Evolutionary conservation across 1,140 invertebrate genomes (phyloP).

Genomic region (Chironomus striatipennis): DNA sequence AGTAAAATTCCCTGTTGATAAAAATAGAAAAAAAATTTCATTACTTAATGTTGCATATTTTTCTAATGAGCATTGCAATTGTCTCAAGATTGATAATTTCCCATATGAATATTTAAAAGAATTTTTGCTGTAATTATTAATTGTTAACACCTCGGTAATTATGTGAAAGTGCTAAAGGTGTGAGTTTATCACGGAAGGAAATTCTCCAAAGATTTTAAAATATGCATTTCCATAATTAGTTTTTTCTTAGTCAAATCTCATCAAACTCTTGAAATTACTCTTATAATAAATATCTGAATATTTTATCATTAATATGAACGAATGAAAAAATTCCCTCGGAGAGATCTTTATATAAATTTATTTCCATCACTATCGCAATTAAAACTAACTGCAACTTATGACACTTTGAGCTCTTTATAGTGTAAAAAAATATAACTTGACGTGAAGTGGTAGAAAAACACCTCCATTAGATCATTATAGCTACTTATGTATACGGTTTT

Average conservation of each 20-base stretch:
- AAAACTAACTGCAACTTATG: background rate
- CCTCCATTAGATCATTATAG: background rate
- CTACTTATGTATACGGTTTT: background rate
- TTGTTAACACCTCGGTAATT: too few relatives aligned
- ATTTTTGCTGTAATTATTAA: too few relatives aligned
- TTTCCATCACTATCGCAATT: background rate
- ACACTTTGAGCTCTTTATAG: background rate
- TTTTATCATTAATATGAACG: too few relatives aligned
- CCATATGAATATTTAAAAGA: background rate
- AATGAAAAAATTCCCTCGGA: background rate
- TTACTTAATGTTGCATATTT: slow-evolving; percentile 19
- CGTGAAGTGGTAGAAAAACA: background rate
- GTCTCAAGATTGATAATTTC: background rate
- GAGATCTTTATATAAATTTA: background rate
- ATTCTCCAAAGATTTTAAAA: background rate
- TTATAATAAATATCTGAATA: too few relatives aligned
- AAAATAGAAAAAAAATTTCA: slow-evolving; percentile 28
- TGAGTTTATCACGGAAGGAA: too few relatives aligned
- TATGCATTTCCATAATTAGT: background rate
- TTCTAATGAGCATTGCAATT: background rate
- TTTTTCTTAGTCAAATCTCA: too few relatives aligned
- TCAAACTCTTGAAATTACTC: too few relatives aligned
- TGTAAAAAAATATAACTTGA: background rate
- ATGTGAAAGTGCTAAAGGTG: too few relatives aligned
- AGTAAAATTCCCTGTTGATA: slow-evolving; percentile 95